A percentile compares a stretch with the other conserved stretches of the same genome.
Evolutionary conservation across 2,797 vertebrate genomes (phyloP).

Genomic region (Semotilus atromaculatus): DNA sequence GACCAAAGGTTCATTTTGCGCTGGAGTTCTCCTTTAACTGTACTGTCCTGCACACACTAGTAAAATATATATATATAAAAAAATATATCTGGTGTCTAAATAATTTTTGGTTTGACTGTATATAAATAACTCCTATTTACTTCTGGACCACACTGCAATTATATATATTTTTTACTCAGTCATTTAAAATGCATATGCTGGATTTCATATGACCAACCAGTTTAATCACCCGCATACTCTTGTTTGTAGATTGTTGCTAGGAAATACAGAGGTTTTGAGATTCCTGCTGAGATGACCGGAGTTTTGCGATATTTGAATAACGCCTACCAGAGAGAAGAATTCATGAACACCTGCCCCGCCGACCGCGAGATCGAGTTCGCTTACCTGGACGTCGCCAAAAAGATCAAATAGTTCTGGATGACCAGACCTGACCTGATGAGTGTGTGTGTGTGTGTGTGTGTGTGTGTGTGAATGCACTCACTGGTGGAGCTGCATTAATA

Average conservation of each 20-base stretch:
- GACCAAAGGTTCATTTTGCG: too few species aligned
- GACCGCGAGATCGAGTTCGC: constrained; percentile 88
- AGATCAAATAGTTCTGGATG: constrained; percentile 67
- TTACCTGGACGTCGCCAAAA: constrained; percentile 76
- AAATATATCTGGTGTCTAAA: too few species aligned
- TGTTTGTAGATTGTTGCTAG: constrained; percentile 86
- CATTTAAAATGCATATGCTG: not conserved
- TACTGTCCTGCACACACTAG: too few species aligned
- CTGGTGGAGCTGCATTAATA: constrained; percentile 62
- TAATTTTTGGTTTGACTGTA: too few species aligned
- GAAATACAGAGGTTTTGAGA: constrained; percentile 90
- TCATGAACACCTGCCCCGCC: constrained; percentile 91
- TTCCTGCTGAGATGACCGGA: constrained; percentile 90
- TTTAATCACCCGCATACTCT: not conserved
- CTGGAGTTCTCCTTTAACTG: too few species aligned
- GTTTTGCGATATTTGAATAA: constrained; percentile 89
- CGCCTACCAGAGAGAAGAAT: constrained; percentile 90
- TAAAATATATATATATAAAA: too few species aligned
- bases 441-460: constrained; percentile 22
- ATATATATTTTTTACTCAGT: not conserved
- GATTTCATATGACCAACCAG: not conserved
- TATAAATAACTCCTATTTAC: not conserved
- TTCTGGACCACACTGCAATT: too few species aligned
- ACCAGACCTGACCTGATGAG: not conserved
- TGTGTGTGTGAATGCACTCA: constrained; percentile 55